phyloP scores from a whole-genome alignment of 2,797 vertebrate species.

The Parotocinclus haroldoi region DNA sequence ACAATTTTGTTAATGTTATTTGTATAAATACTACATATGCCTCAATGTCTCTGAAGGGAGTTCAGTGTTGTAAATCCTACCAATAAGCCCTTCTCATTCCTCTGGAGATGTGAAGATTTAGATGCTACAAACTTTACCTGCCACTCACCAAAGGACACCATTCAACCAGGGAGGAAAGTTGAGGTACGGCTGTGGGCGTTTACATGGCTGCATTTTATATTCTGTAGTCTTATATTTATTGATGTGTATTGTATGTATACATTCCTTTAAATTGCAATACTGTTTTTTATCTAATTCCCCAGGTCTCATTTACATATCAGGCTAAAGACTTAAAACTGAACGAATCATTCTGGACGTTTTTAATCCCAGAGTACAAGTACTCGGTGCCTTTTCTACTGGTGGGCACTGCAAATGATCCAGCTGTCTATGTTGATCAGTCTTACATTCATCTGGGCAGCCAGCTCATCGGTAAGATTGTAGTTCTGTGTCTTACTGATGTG shows the following conservation, averaged over 20 bases:
- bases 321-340: conserved; percentile 69
- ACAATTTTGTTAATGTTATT: neutral
- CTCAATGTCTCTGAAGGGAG: conserved; percentile 60
- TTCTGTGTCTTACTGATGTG: neutral
- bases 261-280: too few species aligned
- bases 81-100: conserved; percentile 71
- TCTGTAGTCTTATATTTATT: too few species aligned
- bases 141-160: conserved; percentile 67
- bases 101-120: conserved; percentile 77
- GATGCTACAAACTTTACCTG: conserved; percentile 71
- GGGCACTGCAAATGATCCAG: conserved; percentile 74
- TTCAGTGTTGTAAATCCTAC: conserved; percentile 86
- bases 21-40: neutral
- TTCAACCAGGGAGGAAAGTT: conserved; percentile 78
- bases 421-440: conserved; percentile 73
- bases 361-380: conserved; percentile 71
- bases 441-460: conserved; percentile 76
- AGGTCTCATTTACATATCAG: conserved; percentile 82
- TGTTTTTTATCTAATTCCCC: neutral
- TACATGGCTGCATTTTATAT: too few species aligned
- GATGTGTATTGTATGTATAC: too few species aligned
- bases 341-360: conserved; percentile 86
- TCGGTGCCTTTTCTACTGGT: conserved; percentile 82
- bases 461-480: conserved; percentile 73
- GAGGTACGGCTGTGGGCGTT: conserved; percentile 64